Base-by-base conservation (phyloP, 1,140 invertebrate genomes). In the Saccostrea cuccullata region DNA sequence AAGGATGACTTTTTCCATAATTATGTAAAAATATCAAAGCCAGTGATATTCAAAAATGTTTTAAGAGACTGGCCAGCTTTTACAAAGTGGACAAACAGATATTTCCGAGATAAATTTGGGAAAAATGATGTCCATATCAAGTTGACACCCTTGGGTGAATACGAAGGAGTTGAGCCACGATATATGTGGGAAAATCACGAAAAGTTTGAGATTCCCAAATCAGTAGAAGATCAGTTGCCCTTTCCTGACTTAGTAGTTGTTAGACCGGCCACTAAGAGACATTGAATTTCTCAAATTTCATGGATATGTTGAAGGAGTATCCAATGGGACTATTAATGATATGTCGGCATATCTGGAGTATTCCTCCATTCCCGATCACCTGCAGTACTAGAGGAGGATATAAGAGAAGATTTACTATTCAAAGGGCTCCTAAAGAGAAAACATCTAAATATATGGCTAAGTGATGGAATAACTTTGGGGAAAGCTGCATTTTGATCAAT, bases 311-410 rank as follows among this genome's bases (percentile, higher is more conserved):
- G 87, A 91, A 85, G 88, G 90, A 55, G 90, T 93, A 13, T 90
- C 92, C 13, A 89, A 90, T 87, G 91, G 90, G 70, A 88, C 20
- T 9, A 67, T 89, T 1, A 89, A 84, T 82, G 92, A 93, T 89
- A 86, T 93, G 11, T 94, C 94, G 20, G 94, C 94, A 2, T 94
- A 94, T 90, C 89, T 94, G 40, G 94, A 94, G 89, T 94, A 94
- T 88, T 92, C 94, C 8, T 94, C 94, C 2, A 92, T 94, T 15
- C 36, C 88, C 30, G 87, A 94, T 20, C 92, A 94, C 77, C 90
- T 94, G 26, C 92, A 86, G 91, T 93, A n/a, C 86, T 94, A 26
- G 90, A 92, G 82, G 73, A 91, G 5, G 93, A 94, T 85, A 88
- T 94, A 12, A 17, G 73, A 83, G 93, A 94, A 88, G 90, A 94